Evolutionary conservation across 2,113 vertebrate species (phyloP), one percentile per base, ranked within the genome.

Genomic region (Piprites chloris): DNA sequence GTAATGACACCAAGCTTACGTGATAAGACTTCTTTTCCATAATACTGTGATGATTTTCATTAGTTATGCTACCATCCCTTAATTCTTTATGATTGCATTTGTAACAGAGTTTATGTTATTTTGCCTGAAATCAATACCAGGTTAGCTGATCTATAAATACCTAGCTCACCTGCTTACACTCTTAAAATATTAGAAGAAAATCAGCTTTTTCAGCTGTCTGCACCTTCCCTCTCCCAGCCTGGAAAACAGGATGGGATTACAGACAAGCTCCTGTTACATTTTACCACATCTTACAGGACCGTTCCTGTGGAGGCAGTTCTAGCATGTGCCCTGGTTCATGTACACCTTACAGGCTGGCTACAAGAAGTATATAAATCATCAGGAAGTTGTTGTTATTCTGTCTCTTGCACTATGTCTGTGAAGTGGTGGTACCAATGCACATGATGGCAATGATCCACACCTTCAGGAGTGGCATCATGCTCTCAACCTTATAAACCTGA

Each of bases 101-200:
- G 46, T 85, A 89, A 55, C 41, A 82, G 49, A 55, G 79, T 95
- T 80, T 69, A 65, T 26, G 14, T 79, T 87, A 77, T 73, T 85
- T 94, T 94, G 46, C 33, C 27, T 61, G n/a, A 89, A 95, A 87
- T 94, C 74, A 85, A 55, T 95, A 69, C 27, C 23, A 55, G 47
- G 19, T 79, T 69, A 89, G 67, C 46, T 83, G 41, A 50, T 79
- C 30, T 93, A 53, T 66, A 91, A 79, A 74, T 67, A 74, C 32
- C 9, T 79, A 73, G 35, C 44, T 87, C 71, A 73, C 44, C 41
- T 91, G 49, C 66, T 27, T 79, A 16, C 39, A 21, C 17, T 93
- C 46, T 83, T 49, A 72, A 93, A 96, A 91, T 87, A 83, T 12
- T 83, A 78, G 18, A 67, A 80, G 74, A 83, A 97, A 82, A 80